These are phyloP conservation scores for Pollachius pollachius DNA, from an alignment of 2,113 vertebrate species.

Conservation along the genomic window DNA sequence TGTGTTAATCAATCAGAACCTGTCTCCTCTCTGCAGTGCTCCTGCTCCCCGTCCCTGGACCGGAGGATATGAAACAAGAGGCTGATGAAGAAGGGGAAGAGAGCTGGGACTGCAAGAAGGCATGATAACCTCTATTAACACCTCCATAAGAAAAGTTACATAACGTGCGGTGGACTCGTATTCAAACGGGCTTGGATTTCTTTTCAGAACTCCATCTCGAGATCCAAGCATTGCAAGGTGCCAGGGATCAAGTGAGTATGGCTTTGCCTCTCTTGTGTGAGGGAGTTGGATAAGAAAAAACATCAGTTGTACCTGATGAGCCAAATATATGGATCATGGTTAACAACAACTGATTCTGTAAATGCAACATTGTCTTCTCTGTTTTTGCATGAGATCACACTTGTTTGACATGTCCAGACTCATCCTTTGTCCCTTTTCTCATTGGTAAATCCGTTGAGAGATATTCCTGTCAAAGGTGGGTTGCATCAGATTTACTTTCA, in stretches of 20 bases:
- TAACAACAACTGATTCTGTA: too few relatives aligned
- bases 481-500: too few relatives aligned
- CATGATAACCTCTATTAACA: conserved; percentile 25
- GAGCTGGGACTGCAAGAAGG: conserved; percentile 91
- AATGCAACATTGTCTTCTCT: too few relatives aligned
- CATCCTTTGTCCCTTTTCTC: too few relatives aligned
- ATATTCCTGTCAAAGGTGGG: too few relatives aligned
- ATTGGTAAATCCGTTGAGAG: too few relatives aligned
- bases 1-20: neutral
- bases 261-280: conserved; percentile 14
- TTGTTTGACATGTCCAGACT: too few relatives aligned
- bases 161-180: too few relatives aligned
- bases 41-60: conserved; percentile 86
- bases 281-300: too few relatives aligned
- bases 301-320: too few relatives aligned
- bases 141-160: neutral
- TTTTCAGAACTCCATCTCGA: conserved; percentile 75
- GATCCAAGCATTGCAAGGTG: conserved; percentile 90
- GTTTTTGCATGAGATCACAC: too few relatives aligned
- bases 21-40: conserved; percentile 74
- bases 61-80: conserved; percentile 81
- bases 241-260: conserved; percentile 94
- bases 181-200: neutral
- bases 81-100: conserved; percentile 78
- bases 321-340: too few relatives aligned